Evolutionary conservation across 1,140 invertebrate genomes (phyloP).

Genomic region (Pseudomyrmex cubaensis): DNA sequence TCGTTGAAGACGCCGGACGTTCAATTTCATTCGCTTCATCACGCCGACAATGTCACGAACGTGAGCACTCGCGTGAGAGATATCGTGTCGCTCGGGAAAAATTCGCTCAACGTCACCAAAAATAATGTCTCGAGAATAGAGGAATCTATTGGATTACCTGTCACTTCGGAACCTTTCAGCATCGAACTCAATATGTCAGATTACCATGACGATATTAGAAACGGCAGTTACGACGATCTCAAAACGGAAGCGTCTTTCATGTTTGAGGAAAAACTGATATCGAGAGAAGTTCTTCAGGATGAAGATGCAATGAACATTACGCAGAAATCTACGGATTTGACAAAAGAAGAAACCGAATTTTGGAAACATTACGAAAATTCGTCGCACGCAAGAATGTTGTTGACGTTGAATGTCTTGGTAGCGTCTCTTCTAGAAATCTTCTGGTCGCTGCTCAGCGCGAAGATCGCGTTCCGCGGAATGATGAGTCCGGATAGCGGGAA

Average conservation of each 20-base stretch:
- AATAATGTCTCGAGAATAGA: background rate
- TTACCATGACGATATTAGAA: background rate
- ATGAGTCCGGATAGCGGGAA: slow-evolving; percentile 84
- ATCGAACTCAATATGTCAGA: background rate
- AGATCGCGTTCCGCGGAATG: slow-evolving; percentile 87
- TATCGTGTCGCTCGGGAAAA: background rate
- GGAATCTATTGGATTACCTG: background rate
- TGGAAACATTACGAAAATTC: slow-evolving; percentile 23
- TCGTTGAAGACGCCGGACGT: slow-evolving; percentile 52
- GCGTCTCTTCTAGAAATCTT: slow-evolving; percentile 86
- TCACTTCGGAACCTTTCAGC: background rate
- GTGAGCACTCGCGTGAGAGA: background rate
- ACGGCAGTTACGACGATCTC: background rate
- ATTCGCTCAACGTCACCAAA: slow-evolving; percentile 12
- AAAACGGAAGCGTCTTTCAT: slow-evolving; percentile 2
- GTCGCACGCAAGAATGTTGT: slow-evolving; percentile 69
- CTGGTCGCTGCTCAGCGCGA: slow-evolving; percentile 87
- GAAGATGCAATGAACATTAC: slow-evolving; percentile 32
- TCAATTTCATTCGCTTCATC: background rate
- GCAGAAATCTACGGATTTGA: slow-evolving; percentile 18
- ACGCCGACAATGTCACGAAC: background rate
- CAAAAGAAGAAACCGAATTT: slow-evolving; percentile 24
- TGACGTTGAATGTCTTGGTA: slow-evolving; percentile 87
- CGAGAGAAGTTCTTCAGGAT: background rate
- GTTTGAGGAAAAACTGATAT: slow-evolving; percentile 14